Conservation (phyloP, 2,888 invertebrate genomes). For the Melanotus villosus region DNA sequence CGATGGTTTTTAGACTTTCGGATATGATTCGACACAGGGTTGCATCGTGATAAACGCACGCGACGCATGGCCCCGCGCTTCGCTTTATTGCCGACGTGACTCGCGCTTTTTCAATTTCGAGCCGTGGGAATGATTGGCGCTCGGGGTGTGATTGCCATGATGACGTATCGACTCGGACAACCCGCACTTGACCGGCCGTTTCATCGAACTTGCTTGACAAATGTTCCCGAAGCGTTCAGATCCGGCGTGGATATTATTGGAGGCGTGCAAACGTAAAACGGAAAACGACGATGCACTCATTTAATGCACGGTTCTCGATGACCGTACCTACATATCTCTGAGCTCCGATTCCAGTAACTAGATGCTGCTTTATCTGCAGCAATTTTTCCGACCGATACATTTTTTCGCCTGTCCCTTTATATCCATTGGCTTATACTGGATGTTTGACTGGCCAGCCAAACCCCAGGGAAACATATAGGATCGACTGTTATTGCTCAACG, state of each 20-base stretch:
- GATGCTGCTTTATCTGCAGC: constrained; percentile 21
- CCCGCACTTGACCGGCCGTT: constrained; percentile 52
- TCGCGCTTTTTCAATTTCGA: constrained; percentile 70
- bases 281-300: constrained; percentile 1
- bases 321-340: neutral
- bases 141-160: constrained; percentile 69
- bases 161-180: constrained; percentile 63
- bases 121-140: constrained; percentile 69
- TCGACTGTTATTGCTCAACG: constrained; percentile 56
- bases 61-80: constrained; percentile 66
- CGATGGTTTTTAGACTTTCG: constrained; percentile 32
- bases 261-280: constrained; percentile 27
- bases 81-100: constrained; percentile 69
- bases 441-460: constrained; percentile 49
- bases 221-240: constrained; percentile 41
- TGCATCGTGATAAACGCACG: constrained; percentile 66
- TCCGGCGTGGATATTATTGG: constrained; percentile 30
- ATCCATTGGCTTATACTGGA: constrained; percentile 43
- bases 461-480: constrained; percentile 55
- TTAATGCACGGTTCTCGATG: constrained; percentile 3
- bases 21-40: constrained; percentile 34
- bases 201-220: constrained; percentile 47
- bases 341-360: neutral
- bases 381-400: constrained; percentile 37
- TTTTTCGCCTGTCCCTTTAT: constrained; percentile 43